Conservation (phyloP, 2,797 vertebrate genomes). For the Eulemur albifrons region DNA sequence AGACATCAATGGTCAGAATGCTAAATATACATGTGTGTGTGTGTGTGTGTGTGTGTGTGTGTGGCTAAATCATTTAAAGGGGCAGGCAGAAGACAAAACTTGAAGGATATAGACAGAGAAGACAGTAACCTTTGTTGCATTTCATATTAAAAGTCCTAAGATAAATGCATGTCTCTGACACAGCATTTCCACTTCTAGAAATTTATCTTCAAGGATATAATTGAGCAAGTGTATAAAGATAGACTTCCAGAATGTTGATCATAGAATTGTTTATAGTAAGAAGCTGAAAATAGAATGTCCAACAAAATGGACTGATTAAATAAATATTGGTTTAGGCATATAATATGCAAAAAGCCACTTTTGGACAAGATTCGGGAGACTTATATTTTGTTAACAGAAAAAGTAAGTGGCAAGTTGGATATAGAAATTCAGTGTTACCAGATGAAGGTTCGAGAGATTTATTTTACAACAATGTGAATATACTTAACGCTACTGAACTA, state of each 20-base stretch:
- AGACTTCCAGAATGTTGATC: background rate
- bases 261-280: background rate
- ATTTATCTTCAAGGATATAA: background rate
- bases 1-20: background rate
- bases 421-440: background rate
- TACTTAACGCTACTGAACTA: background rate
- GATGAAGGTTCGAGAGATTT: background rate
- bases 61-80: background rate
- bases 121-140: background rate
- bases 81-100: background rate
- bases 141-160: background rate
- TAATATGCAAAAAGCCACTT: background rate
- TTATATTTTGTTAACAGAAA: background rate
- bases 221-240: background rate
- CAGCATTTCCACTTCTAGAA: background rate
- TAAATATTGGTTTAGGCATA: background rate
- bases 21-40: background rate
- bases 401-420: background rate
- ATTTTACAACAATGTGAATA: background rate
- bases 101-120: background rate
- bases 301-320: background rate
- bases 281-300: background rate
- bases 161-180: background rate
- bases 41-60: no score
- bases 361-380: background rate